A percentile compares a stretch with the other conserved stretches of the same genome.
Evolutionary conservation across 2,113 vertebrate genomes (phyloP).

Genomic region (Embiotoca jacksoni): DNA sequence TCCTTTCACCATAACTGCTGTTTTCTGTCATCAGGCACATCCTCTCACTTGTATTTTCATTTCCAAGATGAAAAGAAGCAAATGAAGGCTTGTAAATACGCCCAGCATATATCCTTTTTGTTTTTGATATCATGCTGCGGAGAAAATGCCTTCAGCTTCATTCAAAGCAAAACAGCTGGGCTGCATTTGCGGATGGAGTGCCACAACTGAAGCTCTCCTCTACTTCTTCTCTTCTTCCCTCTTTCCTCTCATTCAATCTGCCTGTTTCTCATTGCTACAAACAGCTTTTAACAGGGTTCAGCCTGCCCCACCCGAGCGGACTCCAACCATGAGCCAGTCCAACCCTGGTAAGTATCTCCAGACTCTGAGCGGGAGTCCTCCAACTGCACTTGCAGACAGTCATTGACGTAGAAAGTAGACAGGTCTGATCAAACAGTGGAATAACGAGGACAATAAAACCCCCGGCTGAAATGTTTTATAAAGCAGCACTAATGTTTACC

Average conservation of each 20-base stretch:
- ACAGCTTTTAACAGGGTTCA: constrained; percentile 85
- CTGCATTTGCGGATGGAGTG: constrained; percentile 59
- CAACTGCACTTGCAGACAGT: constrained; percentile 29
- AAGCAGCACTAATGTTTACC: constrained; percentile 60
- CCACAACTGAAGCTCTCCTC: constrained; percentile 34
- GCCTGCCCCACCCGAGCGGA: constrained; percentile 75
- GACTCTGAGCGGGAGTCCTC: constrained; percentile 22
- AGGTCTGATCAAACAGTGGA: constrained; percentile 51
- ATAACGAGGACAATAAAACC: constrained; percentile 23
- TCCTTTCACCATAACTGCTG: constrained; percentile 58
- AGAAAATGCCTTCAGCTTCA: constrained; percentile 43
- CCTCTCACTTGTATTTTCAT: constrained; percentile 57
- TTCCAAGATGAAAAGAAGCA: constrained; percentile 66
- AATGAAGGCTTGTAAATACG: constrained; percentile 46
- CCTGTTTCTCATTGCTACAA: constrained; percentile 70
- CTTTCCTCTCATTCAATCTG: constrained; percentile 38
- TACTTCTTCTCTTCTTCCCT: not conserved
- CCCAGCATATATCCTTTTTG: constrained; percentile 49
- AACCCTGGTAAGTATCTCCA: constrained; percentile 83
- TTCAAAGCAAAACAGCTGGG: constrained; percentile 67
- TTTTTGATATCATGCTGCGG: constrained; percentile 63
- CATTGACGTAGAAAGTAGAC: constrained; percentile 14
- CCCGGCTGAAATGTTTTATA: constrained; percentile 38
- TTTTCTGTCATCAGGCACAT: constrained; percentile 56
- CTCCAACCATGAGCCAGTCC: constrained; percentile 72